These are phyloP conservation scores for Pristiophorus japonicus DNA, from an alignment of 2,113 vertebrate species.

Conservation along the genomic window DNA sequence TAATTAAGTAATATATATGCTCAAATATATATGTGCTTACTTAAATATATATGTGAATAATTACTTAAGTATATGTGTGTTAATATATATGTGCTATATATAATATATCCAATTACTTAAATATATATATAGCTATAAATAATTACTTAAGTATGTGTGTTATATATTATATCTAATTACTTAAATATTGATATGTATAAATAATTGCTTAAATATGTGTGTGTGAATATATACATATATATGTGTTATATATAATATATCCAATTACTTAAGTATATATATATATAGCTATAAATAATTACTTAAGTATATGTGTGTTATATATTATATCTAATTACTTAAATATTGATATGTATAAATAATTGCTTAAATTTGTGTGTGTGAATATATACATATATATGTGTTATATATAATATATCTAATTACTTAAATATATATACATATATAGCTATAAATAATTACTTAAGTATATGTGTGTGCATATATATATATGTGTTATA, in stretches of 20 bases:
- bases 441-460: too few relatives aligned
- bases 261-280: neutral
- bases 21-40: neutral
- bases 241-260: neutral
- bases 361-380: neutral
- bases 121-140: neutral
- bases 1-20: neutral
- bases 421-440: neutral
- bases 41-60: neutral
- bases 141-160: neutral
- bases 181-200: too few relatives aligned
- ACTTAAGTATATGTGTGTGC: neutral
- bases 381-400: neutral
- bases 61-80: neutral
- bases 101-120: neutral
- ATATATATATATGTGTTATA: too few relatives aligned
- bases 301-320: neutral
- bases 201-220: too few relatives aligned
- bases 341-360: neutral
- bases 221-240: too few relatives aligned
- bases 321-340: neutral
- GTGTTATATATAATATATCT: too few relatives aligned
- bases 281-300: neutral
- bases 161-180: too few relatives aligned
- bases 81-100: too few relatives aligned